Conservation (phyloP, 2,797 vertebrate species). For the Cheirogaleus major region DNA sequence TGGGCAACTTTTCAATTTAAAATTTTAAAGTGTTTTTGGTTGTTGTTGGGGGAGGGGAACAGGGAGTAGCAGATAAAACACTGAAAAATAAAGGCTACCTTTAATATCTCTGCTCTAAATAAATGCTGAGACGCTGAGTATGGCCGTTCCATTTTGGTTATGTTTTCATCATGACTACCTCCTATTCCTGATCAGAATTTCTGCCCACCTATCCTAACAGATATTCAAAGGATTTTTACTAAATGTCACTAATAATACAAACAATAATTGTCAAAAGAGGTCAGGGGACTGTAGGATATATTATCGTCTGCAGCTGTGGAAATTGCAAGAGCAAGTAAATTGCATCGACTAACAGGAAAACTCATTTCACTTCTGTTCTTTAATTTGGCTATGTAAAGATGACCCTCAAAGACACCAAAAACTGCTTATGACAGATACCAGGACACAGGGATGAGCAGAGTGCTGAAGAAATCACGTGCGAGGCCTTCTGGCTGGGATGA, state of each 20-base stretch:
- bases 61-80: conserved; percentile 1
- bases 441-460: not conserved
- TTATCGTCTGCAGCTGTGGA: not conserved
- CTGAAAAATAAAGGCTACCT: conserved; percentile 4
- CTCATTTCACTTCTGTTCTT: not conserved
- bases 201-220: not conserved
- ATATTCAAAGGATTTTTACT: conserved; percentile 1
- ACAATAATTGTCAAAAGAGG: not conserved
- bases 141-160: not conserved
- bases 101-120: not conserved
- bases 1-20: conserved; percentile 52
- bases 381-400: not conserved
- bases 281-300: not conserved
- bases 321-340: not conserved
- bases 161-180: not conserved
- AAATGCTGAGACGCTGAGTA: not conserved
- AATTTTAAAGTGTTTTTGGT: conserved; percentile 39
- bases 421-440: not conserved
- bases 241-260: not conserved
- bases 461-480: not conserved
- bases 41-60: not conserved
- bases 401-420: not conserved
- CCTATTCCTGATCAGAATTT: conserved; percentile 6
- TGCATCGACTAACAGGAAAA: not conserved
- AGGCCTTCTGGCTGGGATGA: not conserved